Conservation (phyloP, 2,888 invertebrate genomes). For the Deilephila elpenor region DNA sequence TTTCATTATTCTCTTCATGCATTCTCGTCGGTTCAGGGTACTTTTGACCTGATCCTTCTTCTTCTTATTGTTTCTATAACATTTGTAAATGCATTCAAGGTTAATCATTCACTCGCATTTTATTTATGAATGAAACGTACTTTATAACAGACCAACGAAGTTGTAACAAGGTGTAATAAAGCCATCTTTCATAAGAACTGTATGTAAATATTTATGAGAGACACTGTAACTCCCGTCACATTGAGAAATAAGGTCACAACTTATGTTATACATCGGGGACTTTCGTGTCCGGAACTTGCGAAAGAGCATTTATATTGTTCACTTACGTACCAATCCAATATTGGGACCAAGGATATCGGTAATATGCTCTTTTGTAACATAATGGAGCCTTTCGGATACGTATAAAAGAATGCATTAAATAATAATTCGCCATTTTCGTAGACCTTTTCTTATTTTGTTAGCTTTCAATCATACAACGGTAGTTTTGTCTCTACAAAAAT, state of each 20-base stretch:
- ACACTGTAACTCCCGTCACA: slow-evolving; percentile 33
- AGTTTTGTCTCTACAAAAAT: too few relatives aligned
- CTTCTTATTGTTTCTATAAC: too few relatives aligned
- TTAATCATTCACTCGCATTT: neutral
- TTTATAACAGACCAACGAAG: neutral
- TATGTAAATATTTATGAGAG: slow-evolving; percentile 41
- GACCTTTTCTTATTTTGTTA: too few relatives aligned
- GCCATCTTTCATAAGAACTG: slow-evolving; percentile 23
- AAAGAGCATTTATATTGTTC: slow-evolving; percentile 30
- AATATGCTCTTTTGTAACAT: slow-evolving; percentile 13
- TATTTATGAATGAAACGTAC: neutral
- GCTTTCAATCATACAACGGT: too few relatives aligned
- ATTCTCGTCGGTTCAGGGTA: too few relatives aligned
- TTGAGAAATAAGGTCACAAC: slow-evolving; percentile 37
- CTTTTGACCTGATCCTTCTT: too few relatives aligned
- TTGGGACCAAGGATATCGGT: slow-evolving; percentile 18
- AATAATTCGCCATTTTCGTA: neutral
- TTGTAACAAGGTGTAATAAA: slow-evolving; percentile 3
- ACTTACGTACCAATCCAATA: slow-evolving; percentile 17
- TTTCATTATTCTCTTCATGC: too few relatives aligned
- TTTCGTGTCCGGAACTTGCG: slow-evolving; percentile 36
- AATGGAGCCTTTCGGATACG: neutral
- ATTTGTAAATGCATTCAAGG: too few relatives aligned
- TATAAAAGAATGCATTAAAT: neutral
- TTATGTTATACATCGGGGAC: slow-evolving; percentile 36